These are phyloP conservation scores for Cephus sareptanus DNA, from an alignment of 2,888 invertebrate genomes.

Conservation along the genomic window DNA sequence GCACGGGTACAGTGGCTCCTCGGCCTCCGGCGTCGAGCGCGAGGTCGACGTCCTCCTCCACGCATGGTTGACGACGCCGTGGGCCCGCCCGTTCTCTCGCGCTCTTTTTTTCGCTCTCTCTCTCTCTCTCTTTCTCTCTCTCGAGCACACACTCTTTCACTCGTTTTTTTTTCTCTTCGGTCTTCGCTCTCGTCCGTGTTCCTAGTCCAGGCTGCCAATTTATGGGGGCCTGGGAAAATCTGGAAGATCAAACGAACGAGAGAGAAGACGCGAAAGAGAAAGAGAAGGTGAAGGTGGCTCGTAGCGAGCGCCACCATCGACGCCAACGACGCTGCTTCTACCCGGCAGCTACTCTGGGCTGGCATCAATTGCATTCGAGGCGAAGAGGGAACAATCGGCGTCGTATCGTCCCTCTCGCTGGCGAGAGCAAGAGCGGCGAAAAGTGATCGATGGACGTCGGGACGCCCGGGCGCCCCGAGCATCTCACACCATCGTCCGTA, in stretches of 20 bases:
- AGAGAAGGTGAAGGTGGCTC: neutral
- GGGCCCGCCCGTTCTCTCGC: neutral
- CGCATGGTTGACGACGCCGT: constrained; percentile 62
- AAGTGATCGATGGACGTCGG: constrained; percentile 30
- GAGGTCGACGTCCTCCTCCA: constrained; percentile 49
- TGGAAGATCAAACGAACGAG: neutral
- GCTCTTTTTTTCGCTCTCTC: constrained; percentile 2
- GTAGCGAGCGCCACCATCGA: neutral
- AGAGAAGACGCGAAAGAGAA: neutral
- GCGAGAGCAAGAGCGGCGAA: constrained; percentile 14
- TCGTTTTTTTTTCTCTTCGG: neutral
- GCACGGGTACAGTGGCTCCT: constrained; percentile 3
- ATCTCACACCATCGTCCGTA: neutral
- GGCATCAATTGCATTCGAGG: neutral
- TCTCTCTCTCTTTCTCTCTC: constrained; percentile 4
- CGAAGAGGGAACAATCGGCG: constrained; percentile 6
- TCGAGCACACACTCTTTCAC: neutral
- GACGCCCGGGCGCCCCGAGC: neutral
- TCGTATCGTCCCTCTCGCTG: constrained; percentile 23
- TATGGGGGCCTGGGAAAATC: neutral
- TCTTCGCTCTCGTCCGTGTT: neutral
- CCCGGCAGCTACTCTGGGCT: neutral
- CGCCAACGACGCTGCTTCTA: neutral
- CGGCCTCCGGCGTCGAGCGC: constrained; percentile 4
- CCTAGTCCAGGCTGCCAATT: neutral